phyloP scores from a whole-genome alignment of 2,888 invertebrate species.

The Pseudococcus viburni region DNA sequence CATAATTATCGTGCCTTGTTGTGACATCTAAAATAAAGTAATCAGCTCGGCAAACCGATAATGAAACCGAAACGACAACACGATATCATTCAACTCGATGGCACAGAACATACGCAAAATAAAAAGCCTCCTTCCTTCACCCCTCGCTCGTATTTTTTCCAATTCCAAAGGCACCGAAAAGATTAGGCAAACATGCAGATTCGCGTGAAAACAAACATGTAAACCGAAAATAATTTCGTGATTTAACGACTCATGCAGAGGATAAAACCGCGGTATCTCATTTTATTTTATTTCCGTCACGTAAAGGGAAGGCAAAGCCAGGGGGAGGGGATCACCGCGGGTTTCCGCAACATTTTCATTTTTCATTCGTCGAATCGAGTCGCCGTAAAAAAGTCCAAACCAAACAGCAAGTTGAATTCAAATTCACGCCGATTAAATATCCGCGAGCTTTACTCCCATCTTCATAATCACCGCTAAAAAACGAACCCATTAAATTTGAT shows the following conservation, averaged over 20 bases:
- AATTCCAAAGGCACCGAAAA: neutral
- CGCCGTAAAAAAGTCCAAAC: neutral
- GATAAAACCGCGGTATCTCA: neutral
- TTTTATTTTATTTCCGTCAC: constrained; percentile 10
- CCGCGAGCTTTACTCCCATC: neutral
- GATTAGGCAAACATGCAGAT: neutral
- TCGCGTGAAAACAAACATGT: neutral
- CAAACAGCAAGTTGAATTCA: neutral
- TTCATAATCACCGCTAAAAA: neutral
- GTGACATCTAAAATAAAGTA: too few species aligned
- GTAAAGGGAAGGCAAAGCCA: neutral
- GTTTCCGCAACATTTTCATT: neutral
- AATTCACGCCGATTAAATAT: neutral
- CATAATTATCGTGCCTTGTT: too few species aligned
- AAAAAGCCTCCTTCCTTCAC: neutral
- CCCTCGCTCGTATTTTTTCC: neutral
- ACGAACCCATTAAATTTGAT: neutral
- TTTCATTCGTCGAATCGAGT: neutral
- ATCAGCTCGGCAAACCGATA: too few species aligned
- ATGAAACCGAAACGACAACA: neutral
- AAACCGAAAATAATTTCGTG: neutral
- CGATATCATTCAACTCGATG: neutral
- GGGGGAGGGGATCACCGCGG: neutral
- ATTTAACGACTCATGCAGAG: neutral
- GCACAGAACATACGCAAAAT: neutral